Evolutionary conservation across 2,797 vertebrate species (phyloP), one percentile per base, ranked within the genome.

Genomic region (Gorsachius magnificus): DNA sequence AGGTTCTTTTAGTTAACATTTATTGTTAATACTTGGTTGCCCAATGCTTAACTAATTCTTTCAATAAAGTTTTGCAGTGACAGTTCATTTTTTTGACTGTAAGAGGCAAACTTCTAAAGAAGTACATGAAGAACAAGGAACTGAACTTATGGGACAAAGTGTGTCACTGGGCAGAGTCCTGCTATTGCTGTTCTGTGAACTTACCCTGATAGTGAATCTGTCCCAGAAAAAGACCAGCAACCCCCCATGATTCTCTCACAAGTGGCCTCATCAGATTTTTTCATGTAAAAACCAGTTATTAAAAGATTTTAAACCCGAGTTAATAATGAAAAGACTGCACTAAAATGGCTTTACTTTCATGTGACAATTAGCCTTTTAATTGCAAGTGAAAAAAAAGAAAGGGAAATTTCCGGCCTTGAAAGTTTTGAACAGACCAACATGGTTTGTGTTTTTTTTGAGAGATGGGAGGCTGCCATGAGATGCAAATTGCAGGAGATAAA

Each of bases 11-110:
- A 96, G 43, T 84, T 87, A 88, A 48, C 50, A 60, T 38, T 69
- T 64, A 86, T 60, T 76, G 70, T 85, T 94, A 84, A 91, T 58
- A 83, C 36, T 90, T 36, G 82, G 86, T 61, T 96, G 70, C 50
- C 84, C 87, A 93, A 70, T 50, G 60, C 81, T 97, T 94, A 93
- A 72, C 84, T 92, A 96, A 81, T 79, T 26, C 31, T 82, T 92
- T 79, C 63, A 71, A 48, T 46, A 65, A 79, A 86, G 56, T 54
- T 91, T 95, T 96, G 36, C 58, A 64, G 78, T 69, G 26, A 68
- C 68, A 87, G 60, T 38, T 90, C 5, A 19, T 81, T 69, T 53
- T 41, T 80, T 84, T 83, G 2, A 70, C 90, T 94, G 91, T 83
- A 95, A 93, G 93, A 38, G 58, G 5, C 31, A 96, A 91, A 75